Conservation (phyloP, 2,888 invertebrate genomes). For the Hirtodrosophila trivittata region DNA sequence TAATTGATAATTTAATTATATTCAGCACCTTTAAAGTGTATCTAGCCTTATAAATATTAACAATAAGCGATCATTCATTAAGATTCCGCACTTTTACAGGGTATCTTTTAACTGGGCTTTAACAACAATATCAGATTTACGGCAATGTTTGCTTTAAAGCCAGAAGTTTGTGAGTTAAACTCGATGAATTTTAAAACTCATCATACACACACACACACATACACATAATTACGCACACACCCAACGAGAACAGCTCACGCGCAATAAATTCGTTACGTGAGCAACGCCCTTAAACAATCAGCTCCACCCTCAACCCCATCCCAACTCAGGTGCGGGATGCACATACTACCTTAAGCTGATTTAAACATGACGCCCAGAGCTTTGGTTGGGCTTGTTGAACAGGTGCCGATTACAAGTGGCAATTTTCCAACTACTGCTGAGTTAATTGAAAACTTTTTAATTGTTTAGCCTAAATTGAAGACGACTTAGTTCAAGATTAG, state of each 20-base stretch:
- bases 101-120: slow-evolving; percentile 3
- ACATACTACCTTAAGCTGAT: slow-evolving; percentile 48
- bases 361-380: slow-evolving; percentile 41
- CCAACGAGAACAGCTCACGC: slow-evolving; percentile 56
- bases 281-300: slow-evolving; percentile 7
- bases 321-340: slow-evolving; percentile 18
- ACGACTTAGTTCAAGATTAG: slow-evolving; percentile 48
- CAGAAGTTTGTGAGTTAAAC: slow-evolving; percentile 33
- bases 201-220: slow-evolving; percentile 30
- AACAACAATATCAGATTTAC: slow-evolving; percentile 9
- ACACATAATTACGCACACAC: slow-evolving; percentile 19
- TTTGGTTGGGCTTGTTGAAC: slow-evolving; percentile 70
- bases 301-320: slow-evolving; percentile 9
- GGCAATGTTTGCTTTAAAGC: slow-evolving; percentile 17
- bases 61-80: too few relatives aligned
- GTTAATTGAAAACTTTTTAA: slow-evolving; percentile 79
- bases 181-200: slow-evolving; percentile 49
- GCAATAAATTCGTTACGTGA: slow-evolving; percentile 77
- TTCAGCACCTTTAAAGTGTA: too few relatives aligned
- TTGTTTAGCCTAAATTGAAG: slow-evolving; percentile 64
- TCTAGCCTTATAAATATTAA: too few relatives aligned
- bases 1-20: too few relatives aligned
- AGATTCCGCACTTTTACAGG: too few relatives aligned
- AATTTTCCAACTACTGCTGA: slow-evolving; percentile 52
- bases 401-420: slow-evolving; percentile 77